phyloP scores from a whole-genome alignment of 2,797 vertebrate genomes.

The Melanotaenia boesemani region DNA sequence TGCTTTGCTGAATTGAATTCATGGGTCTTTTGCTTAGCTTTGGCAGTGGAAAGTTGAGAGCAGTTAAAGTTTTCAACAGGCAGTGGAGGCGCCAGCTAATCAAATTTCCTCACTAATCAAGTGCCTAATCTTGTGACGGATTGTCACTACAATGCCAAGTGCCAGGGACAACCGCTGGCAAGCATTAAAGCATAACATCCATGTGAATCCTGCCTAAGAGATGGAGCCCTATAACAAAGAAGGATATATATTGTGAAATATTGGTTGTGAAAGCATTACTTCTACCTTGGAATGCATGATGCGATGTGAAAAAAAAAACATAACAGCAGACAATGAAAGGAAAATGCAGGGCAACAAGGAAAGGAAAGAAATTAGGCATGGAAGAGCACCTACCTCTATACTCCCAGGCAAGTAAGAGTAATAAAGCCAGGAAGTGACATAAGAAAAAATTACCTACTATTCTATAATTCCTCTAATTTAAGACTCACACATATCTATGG shows the following conservation, averaged over 20 bases:
- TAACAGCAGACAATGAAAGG: constrained; percentile 41
- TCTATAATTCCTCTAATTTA: constrained; percentile 55
- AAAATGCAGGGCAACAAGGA: constrained; percentile 33
- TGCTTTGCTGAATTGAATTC: background rate
- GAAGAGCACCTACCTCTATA: constrained; percentile 40
- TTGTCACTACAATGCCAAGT: background rate
- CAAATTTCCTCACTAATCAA: background rate
- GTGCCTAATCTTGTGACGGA: background rate
- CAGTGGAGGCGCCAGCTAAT: background rate
- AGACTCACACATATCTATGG: constrained; percentile 46
- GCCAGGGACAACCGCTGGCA: background rate
- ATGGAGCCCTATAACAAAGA: background rate
- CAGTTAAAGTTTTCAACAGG: background rate
- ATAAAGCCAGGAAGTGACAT: constrained; percentile 38
- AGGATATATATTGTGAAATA: constrained; percentile 28
- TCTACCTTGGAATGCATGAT: constrained; percentile 30
- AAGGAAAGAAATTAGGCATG: constrained; percentile 30
- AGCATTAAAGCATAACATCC: background rate
- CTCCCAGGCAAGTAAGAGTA: constrained; percentile 39
- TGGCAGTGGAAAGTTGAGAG: background rate
- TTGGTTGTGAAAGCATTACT: constrained; percentile 28
- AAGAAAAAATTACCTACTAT: constrained; percentile 38
- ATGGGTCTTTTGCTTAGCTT: background rate
- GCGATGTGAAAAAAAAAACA: constrained; percentile 2
- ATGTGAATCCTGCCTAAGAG: background rate